Evolutionary conservation across 2,797 vertebrate species (phyloP), one percentile per base, ranked within the genome.

Genomic region (Podargus strigoides): DNA sequence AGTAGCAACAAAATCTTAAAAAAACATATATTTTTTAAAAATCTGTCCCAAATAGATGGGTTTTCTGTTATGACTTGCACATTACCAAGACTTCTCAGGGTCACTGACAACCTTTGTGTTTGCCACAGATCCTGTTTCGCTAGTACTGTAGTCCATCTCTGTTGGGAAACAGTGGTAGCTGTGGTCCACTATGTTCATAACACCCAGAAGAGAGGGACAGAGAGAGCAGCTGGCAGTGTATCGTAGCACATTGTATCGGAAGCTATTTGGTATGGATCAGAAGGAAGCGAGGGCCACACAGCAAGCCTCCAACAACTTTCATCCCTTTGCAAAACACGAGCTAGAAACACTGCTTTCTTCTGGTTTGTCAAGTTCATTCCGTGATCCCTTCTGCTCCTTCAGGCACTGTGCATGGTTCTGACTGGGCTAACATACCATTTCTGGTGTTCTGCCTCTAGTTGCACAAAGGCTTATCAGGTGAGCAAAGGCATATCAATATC

Each of bases 211-310:
- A 6, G 9, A 6, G 41, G 44, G 30, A 10, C 2, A 21, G 67
- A 18, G 34, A 12, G 36, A 12, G 0, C 0, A 12, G 42, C 79
- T 62, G 83, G 46, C 64, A 58, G 36, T 26, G 0, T 0, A 9
- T 22, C 44, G 3, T 4, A 14, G 68, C n/a, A 14, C 20, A 0
- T 1, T 0, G 3, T 13, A 18, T 22, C 67, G 28, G 49, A 10
- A 5, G n/a, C 68, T 58, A 8, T 53, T 23, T 6, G 23, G 19
- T 7, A 13, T 9, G 2, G 0, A 9, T 8, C 20, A 12, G 32
- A 37, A 32, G 50, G 41, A 36, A 37, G 34, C 16, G 1, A 0
- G 0, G 0, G 37, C 21, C 64, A 10, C 47, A 12, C 30, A 42
- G 64, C 58, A 6, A 34, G 13, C 42, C n/a, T 39, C 56, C 49